A percentile compares a stretch with the other conserved stretches of the same genome.
phyloP scores from a whole-genome alignment of 53 echinoderm and acorn worm genomes.

The Astropecten irregularis region DNA sequence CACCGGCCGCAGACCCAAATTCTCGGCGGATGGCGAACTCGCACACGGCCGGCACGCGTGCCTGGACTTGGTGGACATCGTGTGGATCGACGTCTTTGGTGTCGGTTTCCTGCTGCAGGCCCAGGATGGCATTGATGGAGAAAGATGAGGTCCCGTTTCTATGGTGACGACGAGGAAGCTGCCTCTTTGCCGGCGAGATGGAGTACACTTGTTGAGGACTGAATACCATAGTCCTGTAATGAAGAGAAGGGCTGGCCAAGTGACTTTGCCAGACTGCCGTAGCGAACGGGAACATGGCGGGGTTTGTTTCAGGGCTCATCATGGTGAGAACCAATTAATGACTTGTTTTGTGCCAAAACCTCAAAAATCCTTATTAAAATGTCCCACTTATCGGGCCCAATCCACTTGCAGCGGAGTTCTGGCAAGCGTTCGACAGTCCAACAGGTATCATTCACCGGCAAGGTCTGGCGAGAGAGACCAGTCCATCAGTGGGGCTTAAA shows the following conservation, averaged over 20 bases:
- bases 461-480: too few relatives aligned
- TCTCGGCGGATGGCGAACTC: not conserved
- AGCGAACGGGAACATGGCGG: slow-evolving; percentile 11
- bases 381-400: too few relatives aligned
- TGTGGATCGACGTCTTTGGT: too few relatives aligned
- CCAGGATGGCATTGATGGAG: slow-evolving; percentile 59
- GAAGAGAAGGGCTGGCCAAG: too few relatives aligned
- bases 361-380: too few relatives aligned
- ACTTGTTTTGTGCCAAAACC: too few relatives aligned
- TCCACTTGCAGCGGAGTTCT: too few relatives aligned
- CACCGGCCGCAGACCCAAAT: not conserved
- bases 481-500: not conserved
- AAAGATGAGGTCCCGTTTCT: slow-evolving; percentile 23
- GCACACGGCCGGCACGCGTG: not conserved
- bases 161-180: not conserved
- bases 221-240: slow-evolving; percentile 4
- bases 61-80: too few relatives aligned
- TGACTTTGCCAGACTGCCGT: slow-evolving; percentile 4
- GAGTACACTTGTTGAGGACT: not conserved
- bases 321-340: not conserved
- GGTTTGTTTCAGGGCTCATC: slow-evolving; percentile 15
- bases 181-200: not conserved
- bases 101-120: slow-evolving; percentile 32
- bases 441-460: too few relatives aligned
- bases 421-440: too few relatives aligned